Percentiles rank a stretch among this genome's conserved stretches.
These are phyloP conservation scores for Macropus fuliginosus DNA, from an alignment of 2,797 vertebrate species.

Conservation along the genomic window DNA sequence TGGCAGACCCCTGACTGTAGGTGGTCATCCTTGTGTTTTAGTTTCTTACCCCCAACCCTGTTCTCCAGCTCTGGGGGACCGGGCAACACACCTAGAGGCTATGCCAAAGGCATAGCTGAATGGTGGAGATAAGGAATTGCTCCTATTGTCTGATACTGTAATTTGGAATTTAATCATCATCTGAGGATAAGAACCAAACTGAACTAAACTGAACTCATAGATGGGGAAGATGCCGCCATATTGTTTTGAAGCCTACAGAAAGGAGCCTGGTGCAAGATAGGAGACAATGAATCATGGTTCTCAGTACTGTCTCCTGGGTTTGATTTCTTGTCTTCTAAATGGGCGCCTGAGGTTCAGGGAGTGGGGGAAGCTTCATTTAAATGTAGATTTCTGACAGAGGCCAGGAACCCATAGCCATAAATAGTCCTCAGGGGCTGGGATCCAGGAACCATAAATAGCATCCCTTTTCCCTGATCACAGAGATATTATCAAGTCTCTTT, in stretches of 20 bases:
- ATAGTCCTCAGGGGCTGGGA: conserved; percentile 43
- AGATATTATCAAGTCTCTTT: conserved; percentile 68
- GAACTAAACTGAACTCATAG: not conserved
- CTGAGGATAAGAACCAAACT: not conserved
- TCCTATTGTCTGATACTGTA: not conserved
- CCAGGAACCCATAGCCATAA: conserved; percentile 67
- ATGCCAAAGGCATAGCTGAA: not conserved
- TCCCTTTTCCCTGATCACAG: conserved; percentile 39
- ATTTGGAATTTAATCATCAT: not conserved
- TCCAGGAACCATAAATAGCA: conserved; percentile 16
- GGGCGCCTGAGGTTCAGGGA: not conserved
- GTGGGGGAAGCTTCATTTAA: conserved; percentile 76
- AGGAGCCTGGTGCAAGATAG: not conserved
- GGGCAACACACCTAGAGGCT: not conserved
- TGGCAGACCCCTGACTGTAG: not conserved
- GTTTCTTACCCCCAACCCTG: not conserved
- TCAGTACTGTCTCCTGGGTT: conserved; percentile 3
- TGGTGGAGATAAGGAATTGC: not conserved
- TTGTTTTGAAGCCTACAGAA: conserved; percentile 29
- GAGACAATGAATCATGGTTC: not conserved
- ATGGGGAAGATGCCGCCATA: not conserved
- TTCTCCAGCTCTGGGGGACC: not conserved
- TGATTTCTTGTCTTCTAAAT: conserved; percentile 35
- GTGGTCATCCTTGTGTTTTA: not conserved
- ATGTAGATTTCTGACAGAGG: conserved; percentile 77